phyloP scores from a whole-genome alignment of 2,113 vertebrate genomes.

The Craseonycteris thonglongyai region DNA sequence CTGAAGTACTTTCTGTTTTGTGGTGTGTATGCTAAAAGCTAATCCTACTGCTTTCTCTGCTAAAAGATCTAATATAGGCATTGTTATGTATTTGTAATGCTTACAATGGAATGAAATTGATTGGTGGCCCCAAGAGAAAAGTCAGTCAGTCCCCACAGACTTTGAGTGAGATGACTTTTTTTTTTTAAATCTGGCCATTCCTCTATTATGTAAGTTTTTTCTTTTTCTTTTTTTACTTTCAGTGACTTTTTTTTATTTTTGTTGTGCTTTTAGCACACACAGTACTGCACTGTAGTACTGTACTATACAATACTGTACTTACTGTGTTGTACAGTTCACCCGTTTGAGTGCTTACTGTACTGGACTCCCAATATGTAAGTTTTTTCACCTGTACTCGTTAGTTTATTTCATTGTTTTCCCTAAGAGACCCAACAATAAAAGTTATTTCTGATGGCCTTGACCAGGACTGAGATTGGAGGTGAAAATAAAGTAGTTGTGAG shows the following conservation, averaged over 20 bases:
- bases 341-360: too few relatives aligned
- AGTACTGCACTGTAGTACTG: too few relatives aligned
- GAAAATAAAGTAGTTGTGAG: neutral
- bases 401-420: slow-evolving; percentile 66
- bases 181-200: slow-evolving; percentile 56
- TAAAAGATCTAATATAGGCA: neutral
- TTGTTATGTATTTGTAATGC: slow-evolving; percentile 38
- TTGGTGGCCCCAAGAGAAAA: slow-evolving; percentile 42
- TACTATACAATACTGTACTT: too few relatives aligned
- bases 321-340: too few relatives aligned
- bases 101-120: slow-evolving; percentile 44
- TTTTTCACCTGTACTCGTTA: slow-evolving; percentile 54
- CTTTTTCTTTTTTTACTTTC: too few relatives aligned
- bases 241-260: too few relatives aligned
- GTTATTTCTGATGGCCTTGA: slow-evolving; percentile 62
- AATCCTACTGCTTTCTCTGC: neutral
- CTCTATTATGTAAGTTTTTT: slow-evolving; percentile 66
- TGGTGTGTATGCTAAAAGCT: neutral
- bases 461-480: slow-evolving; percentile 26
- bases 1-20: neutral
- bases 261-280: too few relatives aligned
- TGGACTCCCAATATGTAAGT: too few relatives aligned
- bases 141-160: slow-evolving; percentile 60
- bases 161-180: slow-evolving; percentile 45
- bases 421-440: slow-evolving; percentile 36